A percentile compares a stretch with the other conserved stretches of the same genome.
Evolutionary conservation across 2,113 vertebrate genomes (phyloP).

Genomic region (Mesitornis unicolor): DNA sequence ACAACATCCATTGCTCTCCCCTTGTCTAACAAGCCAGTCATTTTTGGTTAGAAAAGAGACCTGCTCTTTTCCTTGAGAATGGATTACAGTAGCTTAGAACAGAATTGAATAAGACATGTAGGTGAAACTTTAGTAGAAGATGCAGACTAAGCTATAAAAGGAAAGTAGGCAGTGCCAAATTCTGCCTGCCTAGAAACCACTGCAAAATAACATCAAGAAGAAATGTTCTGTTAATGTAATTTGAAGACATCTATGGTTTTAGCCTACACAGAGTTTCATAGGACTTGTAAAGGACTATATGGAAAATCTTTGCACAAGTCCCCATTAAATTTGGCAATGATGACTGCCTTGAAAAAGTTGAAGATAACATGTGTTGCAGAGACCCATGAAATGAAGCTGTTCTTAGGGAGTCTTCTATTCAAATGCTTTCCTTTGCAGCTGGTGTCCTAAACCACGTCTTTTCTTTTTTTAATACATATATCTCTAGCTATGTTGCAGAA

Average conservation of each 20-base stretch:
- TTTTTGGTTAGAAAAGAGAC: not conserved
- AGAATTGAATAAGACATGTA: not conserved
- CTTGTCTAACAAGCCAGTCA: not conserved
- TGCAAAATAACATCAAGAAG: not conserved
- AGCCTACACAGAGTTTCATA: not conserved
- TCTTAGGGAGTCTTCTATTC: not conserved
- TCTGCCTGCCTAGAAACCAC: not conserved
- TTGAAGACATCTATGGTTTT: not conserved
- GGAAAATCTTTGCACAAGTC: not conserved
- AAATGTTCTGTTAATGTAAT: not conserved
- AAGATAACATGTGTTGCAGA: not conserved
- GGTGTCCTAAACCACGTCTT: not conserved
- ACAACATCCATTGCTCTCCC: not conserved
- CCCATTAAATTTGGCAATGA: not conserved
- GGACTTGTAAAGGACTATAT: not conserved
- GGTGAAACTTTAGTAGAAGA: not conserved
- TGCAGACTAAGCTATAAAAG: not conserved
- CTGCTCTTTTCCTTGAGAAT: rapidly evolving
- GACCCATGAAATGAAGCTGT: not conserved
- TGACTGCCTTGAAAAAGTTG: not conserved
- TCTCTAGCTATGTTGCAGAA: not conserved
- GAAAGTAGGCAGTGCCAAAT: not conserved
- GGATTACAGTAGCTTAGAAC: not conserved
- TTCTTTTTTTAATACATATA: not conserved
- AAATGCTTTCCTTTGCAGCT: not conserved